phyloP scores from a whole-genome alignment of 2,113 vertebrate genomes.

The Cryptomyrus ogoouensis region DNA sequence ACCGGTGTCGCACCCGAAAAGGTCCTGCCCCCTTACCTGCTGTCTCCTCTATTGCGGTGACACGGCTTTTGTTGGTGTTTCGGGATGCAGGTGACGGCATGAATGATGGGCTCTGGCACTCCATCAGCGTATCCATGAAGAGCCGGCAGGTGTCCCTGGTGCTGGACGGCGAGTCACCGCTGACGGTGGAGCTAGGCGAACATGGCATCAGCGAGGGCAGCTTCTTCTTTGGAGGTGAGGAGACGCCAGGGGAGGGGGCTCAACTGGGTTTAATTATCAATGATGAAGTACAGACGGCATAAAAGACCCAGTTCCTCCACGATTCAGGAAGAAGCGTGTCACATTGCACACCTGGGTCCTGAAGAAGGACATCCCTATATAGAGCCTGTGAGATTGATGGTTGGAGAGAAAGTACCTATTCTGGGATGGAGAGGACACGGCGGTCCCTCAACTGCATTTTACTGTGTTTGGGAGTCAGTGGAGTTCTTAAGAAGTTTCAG shows the following conservation, averaged over 20 bases:
- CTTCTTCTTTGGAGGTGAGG: conserved; percentile 86
- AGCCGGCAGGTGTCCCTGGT: conserved; percentile 73
- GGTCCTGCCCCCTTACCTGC: neutral
- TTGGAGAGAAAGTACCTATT: conserved; percentile 4
- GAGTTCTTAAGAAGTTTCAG: neutral
- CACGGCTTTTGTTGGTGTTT: neutral
- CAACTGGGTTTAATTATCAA: neutral
- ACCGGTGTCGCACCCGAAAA: neutral
- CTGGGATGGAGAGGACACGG: neutral
- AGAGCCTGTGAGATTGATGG: neutral
- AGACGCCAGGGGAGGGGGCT: neutral
- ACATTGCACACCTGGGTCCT: neutral
- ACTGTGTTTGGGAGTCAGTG: neutral
- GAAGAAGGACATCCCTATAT: conserved; percentile 7
- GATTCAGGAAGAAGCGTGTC: neutral
- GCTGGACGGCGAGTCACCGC: conserved; percentile 70
- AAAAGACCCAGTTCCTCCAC: neutral
- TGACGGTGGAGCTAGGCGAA: conserved; percentile 64
- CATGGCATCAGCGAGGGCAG: conserved; percentile 70
- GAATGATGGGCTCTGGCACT: conserved; percentile 89
- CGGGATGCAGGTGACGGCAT: conserved; percentile 67
- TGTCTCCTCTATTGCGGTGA: neutral
- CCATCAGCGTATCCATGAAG: conserved; percentile 71
- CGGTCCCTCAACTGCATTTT: neutral
- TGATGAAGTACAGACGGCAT: neutral